Conservation (phyloP, 2,797 vertebrate species). For the Hippoglossus hippoglossus region DNA sequence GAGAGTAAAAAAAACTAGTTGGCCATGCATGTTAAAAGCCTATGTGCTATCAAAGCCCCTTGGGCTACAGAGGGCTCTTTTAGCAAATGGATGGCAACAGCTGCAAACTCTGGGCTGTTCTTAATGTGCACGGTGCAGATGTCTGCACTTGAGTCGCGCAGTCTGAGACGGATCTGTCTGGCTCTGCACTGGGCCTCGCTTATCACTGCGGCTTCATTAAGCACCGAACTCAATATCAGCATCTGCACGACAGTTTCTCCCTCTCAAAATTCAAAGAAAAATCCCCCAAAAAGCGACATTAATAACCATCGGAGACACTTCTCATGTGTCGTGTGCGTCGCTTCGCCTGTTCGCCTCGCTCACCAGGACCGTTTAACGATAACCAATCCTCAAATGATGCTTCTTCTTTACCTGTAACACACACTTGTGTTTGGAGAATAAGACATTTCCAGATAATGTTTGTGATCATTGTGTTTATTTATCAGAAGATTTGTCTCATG, state of each 20-base stretch:
- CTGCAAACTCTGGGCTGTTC: constrained; percentile 76
- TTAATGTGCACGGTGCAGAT: constrained; percentile 77
- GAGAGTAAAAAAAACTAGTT: constrained; percentile 31
- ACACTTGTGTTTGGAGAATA: background rate
- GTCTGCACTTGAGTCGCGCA: constrained; percentile 74
- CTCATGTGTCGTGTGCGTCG: background rate
- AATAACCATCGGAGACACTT: constrained; percentile 7
- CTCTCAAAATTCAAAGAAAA: constrained; percentile 44
- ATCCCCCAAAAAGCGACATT: constrained; percentile 18
- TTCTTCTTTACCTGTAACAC: background rate
- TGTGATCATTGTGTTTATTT: background rate
- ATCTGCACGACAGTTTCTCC: constrained; percentile 58
- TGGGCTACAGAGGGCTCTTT: constrained; percentile 79
- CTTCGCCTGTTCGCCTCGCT: background rate
- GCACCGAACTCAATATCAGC: constrained; percentile 48
- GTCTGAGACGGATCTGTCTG: constrained; percentile 72
- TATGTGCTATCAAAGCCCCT: constrained; percentile 80
- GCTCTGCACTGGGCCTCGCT: constrained; percentile 54
- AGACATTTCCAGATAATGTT: background rate
- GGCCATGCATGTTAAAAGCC: constrained; percentile 78
- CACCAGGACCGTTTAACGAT: background rate
- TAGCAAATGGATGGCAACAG: constrained; percentile 79
- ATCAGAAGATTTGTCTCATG: too few relatives aligned
- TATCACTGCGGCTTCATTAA: constrained; percentile 65
- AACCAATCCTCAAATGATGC: too few relatives aligned